A percentile compares a stretch with the other conserved stretches of the same genome.
These are phyloP conservation scores for Tribolium madens DNA, from an alignment of 1,140 invertebrate genomes.

Conservation along the genomic window DNA sequence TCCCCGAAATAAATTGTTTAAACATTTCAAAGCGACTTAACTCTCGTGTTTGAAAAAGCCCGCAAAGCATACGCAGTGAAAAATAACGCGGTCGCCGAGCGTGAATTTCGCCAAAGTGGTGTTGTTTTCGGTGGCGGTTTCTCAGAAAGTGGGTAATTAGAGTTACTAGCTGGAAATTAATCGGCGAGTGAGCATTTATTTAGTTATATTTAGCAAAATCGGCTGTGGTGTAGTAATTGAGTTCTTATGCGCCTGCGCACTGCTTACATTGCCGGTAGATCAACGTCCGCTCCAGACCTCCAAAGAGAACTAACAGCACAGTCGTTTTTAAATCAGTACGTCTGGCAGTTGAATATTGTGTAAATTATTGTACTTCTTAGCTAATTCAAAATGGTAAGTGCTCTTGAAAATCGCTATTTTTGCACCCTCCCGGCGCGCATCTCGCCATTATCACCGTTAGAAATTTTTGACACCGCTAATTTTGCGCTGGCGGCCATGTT, in stretches of 20 bases:
- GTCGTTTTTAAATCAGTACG: conserved; percentile 56
- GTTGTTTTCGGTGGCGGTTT: background rate
- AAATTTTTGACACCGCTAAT: conserved; percentile 50
- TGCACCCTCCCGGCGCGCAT: conserved; percentile 31
- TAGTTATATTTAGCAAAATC: conserved; percentile 41
- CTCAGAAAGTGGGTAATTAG: conserved; percentile 14
- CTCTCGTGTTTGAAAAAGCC: conserved; percentile 53
- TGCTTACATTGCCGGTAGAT: conserved; percentile 60
- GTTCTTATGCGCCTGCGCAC: conserved; percentile 52
- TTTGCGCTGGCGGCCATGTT: conserved; percentile 57
- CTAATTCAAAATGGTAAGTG: conserved; percentile 64
- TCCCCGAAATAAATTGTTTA: conserved; percentile 25
- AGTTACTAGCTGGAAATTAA: background rate
- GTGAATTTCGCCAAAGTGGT: background rate
- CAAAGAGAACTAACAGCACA: conserved; percentile 43
- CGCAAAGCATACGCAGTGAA: conserved; percentile 54
- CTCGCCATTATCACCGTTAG: background rate
- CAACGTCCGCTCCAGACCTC: conserved; percentile 63
- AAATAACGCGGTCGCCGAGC: conserved; percentile 49
- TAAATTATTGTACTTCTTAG: conserved; percentile 57
- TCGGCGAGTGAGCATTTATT: background rate
- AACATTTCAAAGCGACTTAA: background rate
- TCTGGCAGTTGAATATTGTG: conserved; percentile 60
- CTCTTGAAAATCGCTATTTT: conserved; percentile 14
- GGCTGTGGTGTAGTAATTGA: conserved; percentile 54